Percentiles rank a stretch among this genome's conserved stretches.
phyloP scores from a whole-genome alignment of 2,113 vertebrate genomes.

The Lepisosteus osseus region DNA sequence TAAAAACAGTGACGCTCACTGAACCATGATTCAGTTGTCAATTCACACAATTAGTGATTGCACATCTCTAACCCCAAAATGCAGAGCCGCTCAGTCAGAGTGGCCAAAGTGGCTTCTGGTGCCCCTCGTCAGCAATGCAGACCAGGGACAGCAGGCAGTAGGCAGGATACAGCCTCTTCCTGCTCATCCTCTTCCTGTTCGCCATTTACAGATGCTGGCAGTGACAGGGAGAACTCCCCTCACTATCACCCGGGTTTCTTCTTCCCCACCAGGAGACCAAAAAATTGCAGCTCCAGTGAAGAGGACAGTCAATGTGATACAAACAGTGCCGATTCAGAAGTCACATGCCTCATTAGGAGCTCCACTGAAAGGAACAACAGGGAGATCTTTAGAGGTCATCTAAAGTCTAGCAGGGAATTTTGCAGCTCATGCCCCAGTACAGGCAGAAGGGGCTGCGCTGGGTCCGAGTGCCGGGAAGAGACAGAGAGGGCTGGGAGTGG shows the following conservation, averaged over 20 bases:
- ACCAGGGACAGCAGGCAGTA: conserved; percentile 35
- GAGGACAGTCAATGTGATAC: conserved; percentile 69
- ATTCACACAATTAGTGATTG: conserved; percentile 46
- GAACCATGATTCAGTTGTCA: conserved; percentile 63
- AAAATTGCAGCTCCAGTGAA: conserved; percentile 53
- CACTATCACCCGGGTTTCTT: neutral
- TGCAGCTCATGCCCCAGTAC: conserved; percentile 49
- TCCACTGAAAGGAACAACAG: conserved; percentile 57
- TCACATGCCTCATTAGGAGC: conserved; percentile 58
- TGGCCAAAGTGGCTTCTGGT: conserved; percentile 17
- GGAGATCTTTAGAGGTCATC: conserved; percentile 40
- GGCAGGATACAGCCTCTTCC: conserved; percentile 56
- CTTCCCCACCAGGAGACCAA: neutral
- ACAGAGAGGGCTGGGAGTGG: conserved; percentile 30
- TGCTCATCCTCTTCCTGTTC: conserved; percentile 64
- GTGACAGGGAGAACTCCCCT: conserved; percentile 50
- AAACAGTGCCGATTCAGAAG: conserved; percentile 62
- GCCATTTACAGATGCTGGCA: conserved; percentile 55
- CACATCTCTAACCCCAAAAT: conserved; percentile 49
- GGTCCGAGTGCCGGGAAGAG: conserved; percentile 26
- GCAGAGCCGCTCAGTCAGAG: conserved; percentile 46
- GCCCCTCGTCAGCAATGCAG: conserved; percentile 33
- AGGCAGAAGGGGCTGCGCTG: conserved; percentile 22
- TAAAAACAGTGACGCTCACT: conserved; percentile 37
- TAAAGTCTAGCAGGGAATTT: conserved; percentile 34